Conservation (phyloP, 2,888 invertebrate species). For the Polydrusus cervinus region DNA sequence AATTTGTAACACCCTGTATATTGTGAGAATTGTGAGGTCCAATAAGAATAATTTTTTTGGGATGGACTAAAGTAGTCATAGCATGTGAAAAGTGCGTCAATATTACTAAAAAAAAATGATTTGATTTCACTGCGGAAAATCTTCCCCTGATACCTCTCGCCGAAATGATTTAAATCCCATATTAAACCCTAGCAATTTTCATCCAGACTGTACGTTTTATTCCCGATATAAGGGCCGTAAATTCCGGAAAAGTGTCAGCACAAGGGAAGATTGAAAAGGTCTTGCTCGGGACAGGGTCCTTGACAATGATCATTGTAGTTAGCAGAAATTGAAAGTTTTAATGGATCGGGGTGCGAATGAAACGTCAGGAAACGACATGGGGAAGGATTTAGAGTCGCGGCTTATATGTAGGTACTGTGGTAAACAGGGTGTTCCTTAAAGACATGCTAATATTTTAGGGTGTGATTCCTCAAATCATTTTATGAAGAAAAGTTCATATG, state of each 20-base stretch:
- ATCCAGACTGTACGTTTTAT: slow-evolving; percentile 10
- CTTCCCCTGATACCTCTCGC: too few species aligned
- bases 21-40: too few species aligned
- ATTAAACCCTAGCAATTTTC: neutral
- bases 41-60: too few species aligned
- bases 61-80: too few species aligned
- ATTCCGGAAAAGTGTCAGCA: slow-evolving; percentile 32
- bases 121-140: too few species aligned
- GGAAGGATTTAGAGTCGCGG: neutral
- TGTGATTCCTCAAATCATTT: too few species aligned
- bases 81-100: too few species aligned
- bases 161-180: neutral
- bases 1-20: too few species aligned
- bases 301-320: slow-evolving; percentile 28
- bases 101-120: too few species aligned
- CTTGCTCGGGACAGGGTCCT: slow-evolving; percentile 5
- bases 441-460: too few species aligned
- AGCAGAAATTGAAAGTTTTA: slow-evolving; percentile 17
- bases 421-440: too few species aligned
- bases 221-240: slow-evolving; percentile 11
- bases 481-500: too few species aligned
- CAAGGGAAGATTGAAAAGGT: slow-evolving; percentile 28
- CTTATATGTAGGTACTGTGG: neutral
- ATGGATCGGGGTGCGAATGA: slow-evolving; percentile 8
- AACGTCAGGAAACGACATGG: slow-evolving; percentile 2